A percentile compares a stretch with the other conserved stretches of the same genome.
phyloP scores from a whole-genome alignment of 1,140 invertebrate genomes.

The Heliconius hewitsoni region DNA sequence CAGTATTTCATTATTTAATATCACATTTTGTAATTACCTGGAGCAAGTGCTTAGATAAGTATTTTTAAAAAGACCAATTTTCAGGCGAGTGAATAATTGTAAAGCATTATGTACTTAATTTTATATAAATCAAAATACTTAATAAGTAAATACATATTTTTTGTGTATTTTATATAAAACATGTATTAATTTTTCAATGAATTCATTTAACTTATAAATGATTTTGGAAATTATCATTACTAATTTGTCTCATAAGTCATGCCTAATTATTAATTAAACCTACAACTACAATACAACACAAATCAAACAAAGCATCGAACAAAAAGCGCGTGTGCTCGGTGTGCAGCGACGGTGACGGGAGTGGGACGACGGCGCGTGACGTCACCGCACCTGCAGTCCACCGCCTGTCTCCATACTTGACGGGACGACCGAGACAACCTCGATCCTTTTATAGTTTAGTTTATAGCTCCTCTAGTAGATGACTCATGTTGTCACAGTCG shows the following conservation, averaged over 20 bases:
- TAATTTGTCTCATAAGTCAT: too few relatives aligned
- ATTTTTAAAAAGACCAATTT: too few relatives aligned
- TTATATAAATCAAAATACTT: too few relatives aligned
- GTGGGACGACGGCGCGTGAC: constrained; percentile 26
- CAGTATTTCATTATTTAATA: background rate
- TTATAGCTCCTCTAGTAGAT: background rate
- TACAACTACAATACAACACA: background rate
- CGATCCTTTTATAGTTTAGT: constrained; percentile 15
- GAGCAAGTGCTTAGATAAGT: background rate
- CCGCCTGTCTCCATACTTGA: background rate
- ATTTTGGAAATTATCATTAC: too few relatives aligned
- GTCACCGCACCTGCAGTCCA: constrained; percentile 32
- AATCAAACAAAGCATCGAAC: constrained; percentile 34
- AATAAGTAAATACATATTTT: too few relatives aligned
- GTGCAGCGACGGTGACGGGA: constrained; percentile 32
- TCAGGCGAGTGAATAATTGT: too few relatives aligned
- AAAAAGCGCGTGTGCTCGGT: constrained; percentile 12
- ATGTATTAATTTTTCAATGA: too few relatives aligned
- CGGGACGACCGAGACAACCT: constrained; percentile 23
- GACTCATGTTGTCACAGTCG: too few relatives aligned
- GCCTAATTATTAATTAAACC: too few relatives aligned
- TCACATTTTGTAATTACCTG: background rate
- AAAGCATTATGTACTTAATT: too few relatives aligned
- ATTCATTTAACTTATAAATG: too few relatives aligned
- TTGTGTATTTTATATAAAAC: too few relatives aligned